Conservation (phyloP, 2,888 invertebrate species). For the Philaethria dido region DNA sequence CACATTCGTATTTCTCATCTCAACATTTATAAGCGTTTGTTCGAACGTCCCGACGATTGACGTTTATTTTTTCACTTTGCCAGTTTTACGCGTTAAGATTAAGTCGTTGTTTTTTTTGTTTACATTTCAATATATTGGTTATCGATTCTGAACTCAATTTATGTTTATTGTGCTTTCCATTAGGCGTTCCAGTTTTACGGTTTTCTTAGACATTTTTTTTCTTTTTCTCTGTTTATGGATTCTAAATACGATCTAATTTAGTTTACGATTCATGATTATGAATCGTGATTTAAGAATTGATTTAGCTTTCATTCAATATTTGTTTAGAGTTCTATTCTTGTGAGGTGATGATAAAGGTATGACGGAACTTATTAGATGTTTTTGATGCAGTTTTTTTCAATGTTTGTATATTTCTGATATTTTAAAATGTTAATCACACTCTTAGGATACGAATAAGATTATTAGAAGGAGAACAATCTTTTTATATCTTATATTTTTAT, state of each 20-base stretch:
- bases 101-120: constrained; percentile 37
- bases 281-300: neutral
- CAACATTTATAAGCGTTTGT: constrained; percentile 31
- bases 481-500: no score
- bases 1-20: constrained; percentile 23
- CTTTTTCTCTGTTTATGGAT: neutral
- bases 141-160: constrained; percentile 34
- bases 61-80: constrained; percentile 36
- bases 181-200: constrained; percentile 29
- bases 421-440: no score
- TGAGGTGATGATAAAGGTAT: no score
- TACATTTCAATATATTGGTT: constrained; percentile 35
- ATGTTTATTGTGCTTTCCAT: constrained; percentile 36
- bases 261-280: neutral
- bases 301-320: neutral
- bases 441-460: no score
- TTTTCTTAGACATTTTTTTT: neutral
- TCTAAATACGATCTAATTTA: neutral
- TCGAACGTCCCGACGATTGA: constrained; percentile 26
- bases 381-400: no score
- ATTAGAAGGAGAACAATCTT: no score
- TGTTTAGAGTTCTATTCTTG: no score
- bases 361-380: no score
- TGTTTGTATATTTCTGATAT: no score
- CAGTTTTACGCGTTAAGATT: constrained; percentile 35